Conservation (phyloP, 1,140 invertebrate species). For the Saxidomus purpurata region DNA sequence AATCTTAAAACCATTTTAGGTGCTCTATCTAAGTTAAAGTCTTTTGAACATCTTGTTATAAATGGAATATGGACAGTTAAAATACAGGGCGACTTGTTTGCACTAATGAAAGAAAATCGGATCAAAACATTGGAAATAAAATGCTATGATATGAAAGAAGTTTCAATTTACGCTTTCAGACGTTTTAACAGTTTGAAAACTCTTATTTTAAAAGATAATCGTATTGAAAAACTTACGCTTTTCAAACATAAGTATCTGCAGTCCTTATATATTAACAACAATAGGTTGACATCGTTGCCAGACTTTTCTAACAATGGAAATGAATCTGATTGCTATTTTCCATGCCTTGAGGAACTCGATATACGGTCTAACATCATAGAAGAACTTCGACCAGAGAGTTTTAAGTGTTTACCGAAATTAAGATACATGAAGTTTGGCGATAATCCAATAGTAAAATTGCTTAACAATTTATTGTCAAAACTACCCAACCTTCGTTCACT, state of each 20-base stretch:
- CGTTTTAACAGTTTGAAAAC: background rate
- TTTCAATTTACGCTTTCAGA: background rate
- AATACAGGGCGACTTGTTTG: background rate
- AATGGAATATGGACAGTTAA: background rate
- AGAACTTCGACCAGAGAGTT: background rate
- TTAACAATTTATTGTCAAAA: background rate
- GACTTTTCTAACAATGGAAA: background rate
- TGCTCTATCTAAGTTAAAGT: background rate
- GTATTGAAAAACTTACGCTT: background rate
- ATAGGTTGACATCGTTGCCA: background rate
- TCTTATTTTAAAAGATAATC: background rate
- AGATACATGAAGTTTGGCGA: background rate
- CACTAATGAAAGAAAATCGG: background rate
- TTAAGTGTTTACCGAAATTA: background rate
- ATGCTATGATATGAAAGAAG: background rate
- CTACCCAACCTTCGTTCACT: background rate
- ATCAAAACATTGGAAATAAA: background rate
- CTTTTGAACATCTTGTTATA: background rate
- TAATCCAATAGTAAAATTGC: background rate
- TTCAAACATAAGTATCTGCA: background rate
- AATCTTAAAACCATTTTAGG: background rate
- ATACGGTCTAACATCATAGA: background rate
- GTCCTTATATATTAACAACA: background rate
- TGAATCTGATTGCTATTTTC: background rate
- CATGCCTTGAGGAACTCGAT: background rate